Percentiles rank a stretch among this genome's conserved stretches.
Evolutionary conservation across 2,888 invertebrate genomes (phyloP).

Genomic region (Tanypteryx hageni): DNA sequence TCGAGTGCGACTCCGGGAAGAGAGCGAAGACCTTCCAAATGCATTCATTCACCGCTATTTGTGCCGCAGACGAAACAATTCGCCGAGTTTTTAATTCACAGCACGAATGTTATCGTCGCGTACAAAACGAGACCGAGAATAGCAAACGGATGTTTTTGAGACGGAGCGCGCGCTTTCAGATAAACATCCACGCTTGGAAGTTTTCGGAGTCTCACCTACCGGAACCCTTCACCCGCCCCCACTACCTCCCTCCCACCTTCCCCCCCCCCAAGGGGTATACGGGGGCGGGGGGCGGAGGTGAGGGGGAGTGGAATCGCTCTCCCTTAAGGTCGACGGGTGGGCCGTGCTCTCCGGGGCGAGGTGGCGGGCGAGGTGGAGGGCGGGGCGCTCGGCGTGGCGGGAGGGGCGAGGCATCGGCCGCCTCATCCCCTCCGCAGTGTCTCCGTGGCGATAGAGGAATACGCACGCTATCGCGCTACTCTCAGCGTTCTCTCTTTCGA

Average conservation of each 20-base stretch:
- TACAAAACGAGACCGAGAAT: too few relatives aligned
- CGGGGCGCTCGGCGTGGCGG: constrained; percentile 77
- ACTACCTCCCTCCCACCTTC: neutral
- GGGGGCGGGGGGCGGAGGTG: neutral
- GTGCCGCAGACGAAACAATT: too few relatives aligned
- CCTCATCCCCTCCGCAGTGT: constrained; percentile 49
- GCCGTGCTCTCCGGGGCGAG: constrained; percentile 73
- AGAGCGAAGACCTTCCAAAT: too few relatives aligned
- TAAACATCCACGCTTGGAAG: neutral
- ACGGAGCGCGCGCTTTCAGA: neutral
- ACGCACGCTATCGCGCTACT: constrained; percentile 37
- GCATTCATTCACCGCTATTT: too few relatives aligned
- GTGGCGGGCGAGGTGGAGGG: too few relatives aligned
- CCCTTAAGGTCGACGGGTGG: constrained; percentile 61
- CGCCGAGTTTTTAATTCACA: too few relatives aligned
- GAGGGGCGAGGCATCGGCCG: constrained; percentile 74
- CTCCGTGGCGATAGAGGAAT: constrained; percentile 55
- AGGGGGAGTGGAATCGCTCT: constrained; percentile 27
- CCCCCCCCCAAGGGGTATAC: neutral
- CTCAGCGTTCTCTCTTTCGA: neutral
- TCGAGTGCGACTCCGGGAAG: too few relatives aligned
- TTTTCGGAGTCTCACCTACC: neutral
- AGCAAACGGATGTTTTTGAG: neutral
- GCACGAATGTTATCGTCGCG: too few relatives aligned
- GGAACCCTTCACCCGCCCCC: neutral